Conservation (phyloP, 2,888 invertebrate genomes). For the Odontomyia ornata region DNA sequence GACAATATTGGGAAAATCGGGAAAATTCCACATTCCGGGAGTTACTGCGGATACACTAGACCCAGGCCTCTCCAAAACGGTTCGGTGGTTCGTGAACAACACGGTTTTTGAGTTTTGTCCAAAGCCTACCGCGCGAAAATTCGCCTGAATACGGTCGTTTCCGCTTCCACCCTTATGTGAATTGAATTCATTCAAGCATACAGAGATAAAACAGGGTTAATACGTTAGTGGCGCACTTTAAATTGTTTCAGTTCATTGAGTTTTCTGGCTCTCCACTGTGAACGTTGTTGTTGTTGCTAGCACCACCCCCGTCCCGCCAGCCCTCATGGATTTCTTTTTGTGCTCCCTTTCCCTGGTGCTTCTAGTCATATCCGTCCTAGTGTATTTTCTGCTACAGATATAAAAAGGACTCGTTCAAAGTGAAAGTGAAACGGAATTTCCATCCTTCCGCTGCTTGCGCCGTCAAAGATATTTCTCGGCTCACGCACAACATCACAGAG, state of each 20-base stretch:
- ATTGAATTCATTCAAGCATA: constrained; percentile 51
- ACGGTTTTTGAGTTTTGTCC: background rate
- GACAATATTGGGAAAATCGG: background rate
- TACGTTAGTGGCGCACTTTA: constrained; percentile 47
- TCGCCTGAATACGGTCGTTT: background rate
- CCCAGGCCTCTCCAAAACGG: background rate
- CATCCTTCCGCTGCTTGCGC: constrained; percentile 8
- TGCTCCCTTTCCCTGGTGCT: background rate
- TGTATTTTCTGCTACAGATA: background rate
- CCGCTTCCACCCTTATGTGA: constrained; percentile 24
- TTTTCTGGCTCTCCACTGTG: constrained; percentile 40
- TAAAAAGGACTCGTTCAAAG: constrained; percentile 10
- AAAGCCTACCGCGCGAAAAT: constrained; percentile 5
- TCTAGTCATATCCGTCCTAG: background rate
- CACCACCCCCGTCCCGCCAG: background rate
- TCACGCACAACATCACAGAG: constrained; percentile 1
- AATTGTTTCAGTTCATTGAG: constrained; percentile 51
- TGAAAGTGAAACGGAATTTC: constrained; percentile 24
- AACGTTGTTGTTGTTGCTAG: constrained; percentile 22
- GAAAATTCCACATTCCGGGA: background rate
- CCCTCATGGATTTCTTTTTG: background rate
- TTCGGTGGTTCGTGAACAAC: background rate
- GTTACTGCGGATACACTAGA: background rate
- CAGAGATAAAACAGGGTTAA: constrained; percentile 52
- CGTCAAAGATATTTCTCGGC: background rate